Evolutionary conservation across 2,888 invertebrate species (phyloP).

Genomic region (Stenolophus ochropezus): DNA sequence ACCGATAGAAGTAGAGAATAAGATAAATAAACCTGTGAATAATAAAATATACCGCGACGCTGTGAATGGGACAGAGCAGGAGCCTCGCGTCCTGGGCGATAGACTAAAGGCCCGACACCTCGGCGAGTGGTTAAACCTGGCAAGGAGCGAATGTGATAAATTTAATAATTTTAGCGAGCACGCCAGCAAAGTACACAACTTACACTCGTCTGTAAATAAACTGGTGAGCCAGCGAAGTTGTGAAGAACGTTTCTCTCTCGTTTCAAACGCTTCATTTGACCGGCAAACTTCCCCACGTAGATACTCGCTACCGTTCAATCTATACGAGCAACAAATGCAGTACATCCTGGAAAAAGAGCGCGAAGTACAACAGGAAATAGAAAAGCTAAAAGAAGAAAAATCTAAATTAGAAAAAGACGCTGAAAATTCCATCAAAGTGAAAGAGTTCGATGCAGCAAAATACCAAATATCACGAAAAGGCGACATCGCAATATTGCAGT

Average conservation of each 20-base stretch:
- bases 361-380: conserved; percentile 80
- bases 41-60: conserved; percentile 48
- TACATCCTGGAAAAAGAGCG: conserved; percentile 81
- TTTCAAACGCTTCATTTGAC: not conserved
- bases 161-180: conserved; percentile 38
- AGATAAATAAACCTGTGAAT: conserved; percentile 55
- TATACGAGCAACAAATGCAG: conserved; percentile 79
- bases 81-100: conserved; percentile 61
- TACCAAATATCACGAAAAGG: conserved; percentile 73
- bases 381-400: conserved; percentile 78
- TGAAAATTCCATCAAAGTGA: not conserved
- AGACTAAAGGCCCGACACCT: conserved; percentile 70
- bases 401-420: conserved; percentile 65
- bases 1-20: conserved; percentile 51
- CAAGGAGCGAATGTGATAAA: conserved; percentile 67
- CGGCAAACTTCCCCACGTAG: conserved; percentile 68
- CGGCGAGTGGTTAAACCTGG: conserved; percentile 75
- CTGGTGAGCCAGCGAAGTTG: conserved; percentile 24
- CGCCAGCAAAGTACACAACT: not conserved
- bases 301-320: conserved; percentile 80
- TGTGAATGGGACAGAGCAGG: conserved; percentile 59
- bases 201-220: conserved; percentile 37
- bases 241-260: conserved; percentile 3
- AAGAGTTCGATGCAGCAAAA: conserved; percentile 69
- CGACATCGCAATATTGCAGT: conserved; percentile 71